Base-by-base conservation (phyloP, 2,797 vertebrate genomes). In the Notoglanidium macrostoma region DNA sequence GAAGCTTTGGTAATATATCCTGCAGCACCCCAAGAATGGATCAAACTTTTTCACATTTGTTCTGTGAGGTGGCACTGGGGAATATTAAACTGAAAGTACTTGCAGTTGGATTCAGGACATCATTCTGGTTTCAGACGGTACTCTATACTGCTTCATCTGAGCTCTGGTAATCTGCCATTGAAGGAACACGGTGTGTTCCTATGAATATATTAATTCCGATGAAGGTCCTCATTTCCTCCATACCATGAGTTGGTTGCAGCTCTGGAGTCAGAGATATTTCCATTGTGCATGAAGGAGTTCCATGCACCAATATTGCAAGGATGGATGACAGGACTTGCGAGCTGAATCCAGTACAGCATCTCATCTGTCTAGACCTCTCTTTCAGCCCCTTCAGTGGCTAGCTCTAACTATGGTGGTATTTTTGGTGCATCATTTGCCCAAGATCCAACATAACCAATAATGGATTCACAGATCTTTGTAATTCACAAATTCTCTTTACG, bases 221-320 rank as follows among this genome's bases (percentile, higher is more conserved):
- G 83, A 84, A 72, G 21, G 67, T 44, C 61, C 68, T 83, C 9
- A 29, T 68, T 83, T 84, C 49, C 29, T 83, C 46, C 65, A 44
- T 57, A 54, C 10, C 29, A 44, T 29, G 12, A 9, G 14, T 35
- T 83, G 65, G 59, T 14, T 67, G 44, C 63, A 26, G 55, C 21
- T 80, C 55, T 61, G 11, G 57, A 61, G 35, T 21, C 32, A 14
- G 2, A 55, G 29, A n/a, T 57, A 65, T 72, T 40, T 84, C 3
- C 65, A 72, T 55, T 83, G 29, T 35, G 26, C 9, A 49, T 65
- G 12, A 49, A 59, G 23, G 35, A 35, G 35, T 35, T 35, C 35
- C 35, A 35, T 35, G 35, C 35, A 63, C 5, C 40, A 51, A 17
- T 67, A 51, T 49, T 67, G 26, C 17, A 32, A 54, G 3, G 63